Evolutionary conservation across 2,797 vertebrate species (phyloP).

Genomic region (Ctenopoma multispine): DNA sequence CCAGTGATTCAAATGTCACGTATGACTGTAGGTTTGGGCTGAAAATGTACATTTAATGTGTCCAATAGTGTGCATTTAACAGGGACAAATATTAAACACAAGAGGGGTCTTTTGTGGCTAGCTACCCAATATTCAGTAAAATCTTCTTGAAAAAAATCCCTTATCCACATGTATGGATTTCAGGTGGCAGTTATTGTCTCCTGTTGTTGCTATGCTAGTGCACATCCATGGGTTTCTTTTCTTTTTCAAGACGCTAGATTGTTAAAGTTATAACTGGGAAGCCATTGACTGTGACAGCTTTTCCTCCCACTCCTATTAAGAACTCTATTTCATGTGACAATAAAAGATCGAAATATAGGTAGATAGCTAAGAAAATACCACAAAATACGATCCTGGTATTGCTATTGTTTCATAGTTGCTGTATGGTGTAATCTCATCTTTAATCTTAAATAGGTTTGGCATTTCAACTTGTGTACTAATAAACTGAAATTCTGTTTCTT

Average conservation of each 20-base stretch:
- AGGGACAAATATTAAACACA: not conserved
- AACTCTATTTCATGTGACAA: not conserved
- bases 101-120: not conserved
- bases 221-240: no score
- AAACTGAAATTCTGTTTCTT: not conserved
- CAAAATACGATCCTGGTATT: not conserved
- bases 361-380: no score
- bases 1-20: constrained; percentile 35
- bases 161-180: not conserved
- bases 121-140: not conserved
- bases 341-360: not conserved
- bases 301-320: not conserved
- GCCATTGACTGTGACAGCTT: not conserved
- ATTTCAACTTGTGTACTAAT: not conserved
- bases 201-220: not conserved
- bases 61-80: not conserved
- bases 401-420: not conserved
- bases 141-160: no score
- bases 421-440: not conserved
- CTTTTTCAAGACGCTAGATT: not conserved
- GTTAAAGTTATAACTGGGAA: not conserved
- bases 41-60: not conserved
- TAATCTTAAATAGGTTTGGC: constrained; percentile 7
- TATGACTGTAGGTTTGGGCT: constrained; percentile 10
- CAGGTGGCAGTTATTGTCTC: not conserved